Conservation (phyloP, 2,113 vertebrate genomes). For the Larimichthys polyactis region DNA sequence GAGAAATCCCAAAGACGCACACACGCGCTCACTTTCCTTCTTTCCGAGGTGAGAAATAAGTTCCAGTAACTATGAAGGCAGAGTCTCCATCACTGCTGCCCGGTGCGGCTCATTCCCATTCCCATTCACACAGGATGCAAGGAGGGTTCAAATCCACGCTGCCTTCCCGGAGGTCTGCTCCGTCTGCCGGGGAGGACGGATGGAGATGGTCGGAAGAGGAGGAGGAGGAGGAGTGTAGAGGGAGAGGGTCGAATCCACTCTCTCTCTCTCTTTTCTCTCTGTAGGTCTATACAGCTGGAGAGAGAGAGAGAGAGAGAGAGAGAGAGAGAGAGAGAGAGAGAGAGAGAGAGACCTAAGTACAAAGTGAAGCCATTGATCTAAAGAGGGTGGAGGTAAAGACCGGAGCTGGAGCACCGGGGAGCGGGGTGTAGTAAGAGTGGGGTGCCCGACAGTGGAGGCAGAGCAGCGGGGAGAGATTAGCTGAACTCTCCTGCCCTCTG, state of each 20-base stretch:
- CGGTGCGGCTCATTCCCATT: slow-evolving; percentile 35
- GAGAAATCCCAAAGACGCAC: not conserved
- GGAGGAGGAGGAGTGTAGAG: slow-evolving; percentile 4
- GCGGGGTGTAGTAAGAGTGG: not conserved
- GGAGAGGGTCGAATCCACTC: slow-evolving; percentile 6
- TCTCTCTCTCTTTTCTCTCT: slow-evolving; percentile 31
- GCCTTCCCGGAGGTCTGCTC: slow-evolving; percentile 72
- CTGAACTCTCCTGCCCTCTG: slow-evolving; percentile 72
- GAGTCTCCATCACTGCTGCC: slow-evolving; percentile 66
- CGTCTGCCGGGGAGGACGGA: slow-evolving; percentile 63
- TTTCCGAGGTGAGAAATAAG: slow-evolving; percentile 39
- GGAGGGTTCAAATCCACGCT: slow-evolving; percentile 32
- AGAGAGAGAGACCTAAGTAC: not conserved
- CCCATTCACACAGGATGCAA: slow-evolving; percentile 33
- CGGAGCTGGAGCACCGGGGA: slow-evolving; percentile 47
- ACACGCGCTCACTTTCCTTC: slow-evolving; percentile 16
- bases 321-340: slow-evolving; percentile 39
- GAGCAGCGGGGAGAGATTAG: slow-evolving; percentile 38
- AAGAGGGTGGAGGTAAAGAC: slow-evolving; percentile 69
- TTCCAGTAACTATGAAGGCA: slow-evolving; percentile 64
- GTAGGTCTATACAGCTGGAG: slow-evolving; percentile 37
- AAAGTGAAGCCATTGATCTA: slow-evolving; percentile 60
- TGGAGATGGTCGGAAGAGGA: slow-evolving; percentile 39
- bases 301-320: slow-evolving; percentile 19
- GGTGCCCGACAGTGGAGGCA: slow-evolving; percentile 13